Conservation (phyloP, 2,113 vertebrate genomes). For the Microcebus ravelobensis region DNA sequence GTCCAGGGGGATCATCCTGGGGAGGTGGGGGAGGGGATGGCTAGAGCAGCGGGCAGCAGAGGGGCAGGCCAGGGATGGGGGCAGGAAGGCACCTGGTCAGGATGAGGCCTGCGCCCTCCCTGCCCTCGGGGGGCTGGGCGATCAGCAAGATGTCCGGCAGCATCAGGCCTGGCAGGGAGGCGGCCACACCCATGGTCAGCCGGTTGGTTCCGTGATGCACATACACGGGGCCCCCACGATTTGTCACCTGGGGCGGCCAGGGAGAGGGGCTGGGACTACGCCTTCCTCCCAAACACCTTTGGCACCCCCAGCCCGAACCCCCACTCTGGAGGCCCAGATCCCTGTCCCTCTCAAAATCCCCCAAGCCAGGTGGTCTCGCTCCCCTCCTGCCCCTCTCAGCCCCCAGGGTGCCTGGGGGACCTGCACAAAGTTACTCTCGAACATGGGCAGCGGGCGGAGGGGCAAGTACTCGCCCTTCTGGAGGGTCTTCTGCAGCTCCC, state of each 20-base stretch:
- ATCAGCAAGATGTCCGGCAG: conserved; percentile 78
- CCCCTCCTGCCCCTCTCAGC: not conserved
- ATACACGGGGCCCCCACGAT: conserved; percentile 40
- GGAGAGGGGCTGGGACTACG: conserved; percentile 29
- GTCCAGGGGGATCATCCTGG: conserved; percentile 61
- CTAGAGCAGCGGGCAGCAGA: not conserved
- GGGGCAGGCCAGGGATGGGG: accelerated
- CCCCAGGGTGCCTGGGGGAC: conserved; percentile 41
- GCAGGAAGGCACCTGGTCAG: conserved; percentile 67
- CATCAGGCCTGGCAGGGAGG: conserved; percentile 67
- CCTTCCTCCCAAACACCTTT: not conserved
- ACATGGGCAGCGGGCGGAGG: conserved; percentile 75
- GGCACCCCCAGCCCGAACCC: too few relatives aligned
- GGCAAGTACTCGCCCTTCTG: conserved; percentile 73
- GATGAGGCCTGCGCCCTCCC: not conserved
- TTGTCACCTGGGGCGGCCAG: conserved; percentile 74
- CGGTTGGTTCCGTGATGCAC: conserved; percentile 71
- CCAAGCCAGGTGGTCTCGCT: accelerated
- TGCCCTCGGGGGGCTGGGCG: not conserved
- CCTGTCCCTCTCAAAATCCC: not conserved
- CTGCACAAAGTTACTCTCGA: conserved; percentile 81
- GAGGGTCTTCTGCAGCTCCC: conserved; percentile 76
- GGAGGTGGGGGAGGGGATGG: not conserved
- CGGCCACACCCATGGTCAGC: conserved; percentile 74
- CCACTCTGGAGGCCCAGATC: not conserved